phyloP scores from a whole-genome alignment of 2,888 invertebrate genomes.

The Coenonympha arcania region DNA sequence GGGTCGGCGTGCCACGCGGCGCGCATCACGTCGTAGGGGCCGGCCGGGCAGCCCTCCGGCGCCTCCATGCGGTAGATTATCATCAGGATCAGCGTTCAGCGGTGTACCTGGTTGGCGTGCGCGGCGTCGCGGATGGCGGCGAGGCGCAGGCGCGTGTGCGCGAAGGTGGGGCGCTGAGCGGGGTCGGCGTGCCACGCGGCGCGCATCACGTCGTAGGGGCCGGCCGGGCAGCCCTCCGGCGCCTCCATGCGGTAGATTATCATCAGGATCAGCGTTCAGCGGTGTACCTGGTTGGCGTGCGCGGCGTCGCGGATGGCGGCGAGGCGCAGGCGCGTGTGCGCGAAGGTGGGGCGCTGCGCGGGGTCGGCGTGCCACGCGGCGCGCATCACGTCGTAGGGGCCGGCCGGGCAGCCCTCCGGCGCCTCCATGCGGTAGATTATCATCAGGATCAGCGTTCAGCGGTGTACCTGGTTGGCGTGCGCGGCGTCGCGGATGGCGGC shows the following conservation, averaged over 20 bases:
- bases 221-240: conserved; percentile 97
- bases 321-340: conserved; percentile 58
- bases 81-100: too few species aligned
- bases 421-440: conserved; percentile 88
- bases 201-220: conserved; percentile 97
- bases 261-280: too few species aligned
- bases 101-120: conserved; percentile 39
- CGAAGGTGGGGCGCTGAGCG: conserved; percentile 91
- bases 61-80: conserved; percentile 99
- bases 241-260: conserved; percentile 99
- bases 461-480: conserved; percentile 80
- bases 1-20: conserved; percentile 96
- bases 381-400: conserved; percentile 97
- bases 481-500: conserved; percentile 88
- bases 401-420: conserved; percentile 96
- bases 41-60: conserved; percentile 97
- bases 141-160: conserved; percentile 58
- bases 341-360: conserved; percentile 91
- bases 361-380: conserved; percentile 96
- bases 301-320: conserved; percentile 88
- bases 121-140: conserved; percentile 44
- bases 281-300: too few species aligned
- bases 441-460: neutral
- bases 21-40: conserved; percentile 97
- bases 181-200: conserved; percentile 96